These are phyloP conservation scores for Numida meleagris DNA, from an alignment of 2,113 vertebrate genomes.

Conservation along the genomic window DNA sequence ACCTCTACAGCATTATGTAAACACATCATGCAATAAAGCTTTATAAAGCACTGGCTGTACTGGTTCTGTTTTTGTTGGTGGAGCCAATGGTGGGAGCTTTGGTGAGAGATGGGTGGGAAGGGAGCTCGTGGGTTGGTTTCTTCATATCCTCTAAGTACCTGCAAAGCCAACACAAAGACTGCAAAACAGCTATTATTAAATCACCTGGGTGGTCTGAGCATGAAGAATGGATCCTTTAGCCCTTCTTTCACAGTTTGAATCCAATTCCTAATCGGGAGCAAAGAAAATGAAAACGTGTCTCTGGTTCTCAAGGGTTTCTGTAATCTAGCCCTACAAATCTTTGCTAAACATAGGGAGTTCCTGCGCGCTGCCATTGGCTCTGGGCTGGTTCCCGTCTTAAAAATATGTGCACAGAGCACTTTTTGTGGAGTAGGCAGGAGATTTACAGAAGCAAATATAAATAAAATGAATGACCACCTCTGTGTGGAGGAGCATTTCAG, in stretches of 20 bases:
- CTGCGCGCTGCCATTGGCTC: neutral
- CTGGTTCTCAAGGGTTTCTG: neutral
- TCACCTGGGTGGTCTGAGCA: neutral
- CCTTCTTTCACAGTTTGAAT: neutral
- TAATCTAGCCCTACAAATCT: neutral
- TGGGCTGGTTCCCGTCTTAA: neutral
- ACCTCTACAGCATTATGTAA: slow-evolving; percentile 78
- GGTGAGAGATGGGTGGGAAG: neutral
- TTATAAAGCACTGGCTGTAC: slow-evolving; percentile 57
- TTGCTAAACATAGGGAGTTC: neutral
- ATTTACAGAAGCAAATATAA: neutral
- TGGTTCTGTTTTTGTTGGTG: slow-evolving; percentile 4
- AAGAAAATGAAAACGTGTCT: neutral
- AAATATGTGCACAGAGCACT: neutral
- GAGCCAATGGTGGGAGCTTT: neutral
- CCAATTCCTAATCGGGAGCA: neutral
- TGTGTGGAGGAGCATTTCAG: neutral
- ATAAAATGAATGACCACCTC: neutral
- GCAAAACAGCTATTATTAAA: neutral
- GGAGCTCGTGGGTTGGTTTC: neutral
- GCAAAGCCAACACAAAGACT: neutral
- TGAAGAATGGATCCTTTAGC: neutral
- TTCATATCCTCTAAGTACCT: neutral
- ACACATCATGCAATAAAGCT: slow-evolving; percentile 81
- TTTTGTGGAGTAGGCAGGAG: accelerated